A percentile compares a stretch with the other conserved stretches of the same genome.
phyloP scores from a whole-genome alignment of 2,113 vertebrate species.

The Prionailurus viverrinus region DNA sequence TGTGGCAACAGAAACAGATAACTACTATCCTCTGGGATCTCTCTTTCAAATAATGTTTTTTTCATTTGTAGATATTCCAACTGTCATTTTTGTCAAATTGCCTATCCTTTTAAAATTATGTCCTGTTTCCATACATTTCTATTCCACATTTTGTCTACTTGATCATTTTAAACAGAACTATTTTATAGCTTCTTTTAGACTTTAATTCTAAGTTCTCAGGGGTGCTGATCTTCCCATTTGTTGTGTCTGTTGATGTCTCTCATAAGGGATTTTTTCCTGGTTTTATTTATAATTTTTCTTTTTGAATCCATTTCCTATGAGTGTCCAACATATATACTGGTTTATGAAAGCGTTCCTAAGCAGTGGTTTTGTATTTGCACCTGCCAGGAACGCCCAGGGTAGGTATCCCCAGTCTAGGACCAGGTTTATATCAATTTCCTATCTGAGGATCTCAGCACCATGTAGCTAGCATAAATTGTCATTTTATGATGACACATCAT shows the following conservation, averaged over 20 bases:
- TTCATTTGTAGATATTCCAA: neutral
- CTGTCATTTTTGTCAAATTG: neutral
- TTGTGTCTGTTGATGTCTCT: neutral
- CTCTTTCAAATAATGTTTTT: neutral
- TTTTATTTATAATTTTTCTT: neutral
- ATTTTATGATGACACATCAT: neutral
- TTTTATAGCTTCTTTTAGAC: neutral
- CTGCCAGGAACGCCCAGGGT: neutral
- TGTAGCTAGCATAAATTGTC: neutral
- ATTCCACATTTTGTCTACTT: neutral
- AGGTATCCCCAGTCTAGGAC: neutral
- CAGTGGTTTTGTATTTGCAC: neutral
- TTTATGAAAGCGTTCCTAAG: neutral
- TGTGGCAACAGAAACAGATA: neutral
- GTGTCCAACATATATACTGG: neutral
- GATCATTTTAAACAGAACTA: slow-evolving; percentile 15
- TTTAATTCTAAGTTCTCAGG: neutral
- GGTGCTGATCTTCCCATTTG: neutral
- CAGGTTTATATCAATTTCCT: neutral
- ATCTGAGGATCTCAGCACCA: neutral
- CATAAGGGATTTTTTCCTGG: neutral
- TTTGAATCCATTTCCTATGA: neutral
- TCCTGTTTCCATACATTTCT: neutral
- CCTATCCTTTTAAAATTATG: neutral
- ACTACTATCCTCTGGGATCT: neutral